Evolutionary conservation across 2,888 invertebrate genomes (phyloP).

Genomic region (Plagodis pulveraria): DNA sequence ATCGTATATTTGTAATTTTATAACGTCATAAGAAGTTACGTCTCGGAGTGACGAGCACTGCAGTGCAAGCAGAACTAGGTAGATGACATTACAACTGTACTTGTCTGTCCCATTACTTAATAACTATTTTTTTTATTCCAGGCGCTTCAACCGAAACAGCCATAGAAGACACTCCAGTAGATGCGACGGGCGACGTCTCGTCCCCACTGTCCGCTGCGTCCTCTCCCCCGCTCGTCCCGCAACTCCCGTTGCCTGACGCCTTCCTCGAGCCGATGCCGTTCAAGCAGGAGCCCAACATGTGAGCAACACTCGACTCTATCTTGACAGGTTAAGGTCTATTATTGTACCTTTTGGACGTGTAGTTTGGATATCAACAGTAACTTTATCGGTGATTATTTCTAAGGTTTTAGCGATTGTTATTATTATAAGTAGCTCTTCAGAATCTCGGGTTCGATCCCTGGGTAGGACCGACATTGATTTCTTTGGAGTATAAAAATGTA

Average conservation of each 20-base stretch:
- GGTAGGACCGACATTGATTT: no score
- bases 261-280: slow-evolving; percentile 66
- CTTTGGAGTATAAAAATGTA: no score
- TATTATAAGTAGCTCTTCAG: no score
- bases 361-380: not conserved
- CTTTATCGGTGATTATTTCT: not conserved
- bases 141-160: slow-evolving; percentile 71
- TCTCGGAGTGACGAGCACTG: no score
- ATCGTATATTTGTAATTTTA: no score
- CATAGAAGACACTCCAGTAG: slow-evolving; percentile 48
- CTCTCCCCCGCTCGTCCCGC: slow-evolving; percentile 61
- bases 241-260: slow-evolving; percentile 51
- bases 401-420: no score
- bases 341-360: not conserved
- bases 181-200: slow-evolving; percentile 27
- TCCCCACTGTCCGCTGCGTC: slow-evolving; percentile 44
- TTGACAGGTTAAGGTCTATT: slow-evolving; percentile 8
- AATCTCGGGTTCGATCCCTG: no score
- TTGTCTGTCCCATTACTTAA: not conserved
- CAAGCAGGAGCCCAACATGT: slow-evolving; percentile 79
- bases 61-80: not conserved
- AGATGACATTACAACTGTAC: not conserved
- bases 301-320: slow-evolving; percentile 39
- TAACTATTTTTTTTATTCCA: slow-evolving; percentile 33
- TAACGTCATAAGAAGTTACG: no score